Evolutionary conservation across 2,797 vertebrate genomes (phyloP).

Genomic region (Limnodromus scolopaceus): DNA sequence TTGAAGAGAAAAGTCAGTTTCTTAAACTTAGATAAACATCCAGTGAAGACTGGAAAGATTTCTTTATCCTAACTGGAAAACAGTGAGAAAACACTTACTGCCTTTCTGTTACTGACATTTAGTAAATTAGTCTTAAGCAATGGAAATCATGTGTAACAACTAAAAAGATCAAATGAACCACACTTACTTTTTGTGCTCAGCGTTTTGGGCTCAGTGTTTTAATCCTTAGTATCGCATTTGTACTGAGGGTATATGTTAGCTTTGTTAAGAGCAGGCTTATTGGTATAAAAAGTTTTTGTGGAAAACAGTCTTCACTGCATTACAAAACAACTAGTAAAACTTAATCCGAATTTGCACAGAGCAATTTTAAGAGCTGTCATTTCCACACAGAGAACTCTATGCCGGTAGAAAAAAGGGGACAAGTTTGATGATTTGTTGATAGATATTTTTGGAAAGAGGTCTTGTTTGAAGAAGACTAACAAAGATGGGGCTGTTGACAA

Average conservation of each 20-base stretch:
- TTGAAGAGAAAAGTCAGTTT: neutral
- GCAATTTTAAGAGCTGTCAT: neutral
- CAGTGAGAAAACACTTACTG: neutral
- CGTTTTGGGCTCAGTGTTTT: neutral
- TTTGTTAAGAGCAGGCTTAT: neutral
- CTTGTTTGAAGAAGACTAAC: neutral
- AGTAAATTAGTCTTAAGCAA: neutral
- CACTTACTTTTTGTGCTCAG: neutral
- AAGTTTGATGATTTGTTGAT: neutral
- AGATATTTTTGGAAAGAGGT: neutral
- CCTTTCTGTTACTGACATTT: neutral
- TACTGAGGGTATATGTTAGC: neutral
- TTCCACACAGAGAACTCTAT: neutral
- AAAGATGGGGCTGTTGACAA: neutral
- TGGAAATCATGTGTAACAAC: neutral
- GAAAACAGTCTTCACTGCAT: neutral
- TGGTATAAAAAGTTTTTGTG: neutral
- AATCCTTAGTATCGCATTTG: neutral
- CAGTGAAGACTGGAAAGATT: neutral
- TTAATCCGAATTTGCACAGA: neutral
- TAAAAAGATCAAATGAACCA: neutral
- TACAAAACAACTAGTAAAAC: neutral
- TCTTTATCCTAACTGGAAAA: neutral
- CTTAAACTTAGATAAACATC: neutral
- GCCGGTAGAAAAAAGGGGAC: neutral